These are phyloP conservation scores for Drosophila kepulauana DNA, from an alignment of 1,140 invertebrate species.

Conservation along the genomic window DNA sequence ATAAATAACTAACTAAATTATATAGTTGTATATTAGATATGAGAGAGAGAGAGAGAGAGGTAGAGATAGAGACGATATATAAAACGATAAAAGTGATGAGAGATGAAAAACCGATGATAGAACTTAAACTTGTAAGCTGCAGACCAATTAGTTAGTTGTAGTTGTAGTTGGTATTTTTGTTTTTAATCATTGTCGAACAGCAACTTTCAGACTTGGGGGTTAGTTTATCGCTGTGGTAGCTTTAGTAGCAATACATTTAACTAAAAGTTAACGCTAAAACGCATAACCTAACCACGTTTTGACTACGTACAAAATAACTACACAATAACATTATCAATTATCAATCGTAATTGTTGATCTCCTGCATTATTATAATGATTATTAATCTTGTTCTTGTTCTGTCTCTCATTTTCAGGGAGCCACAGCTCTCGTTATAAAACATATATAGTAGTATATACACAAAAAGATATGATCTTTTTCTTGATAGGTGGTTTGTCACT, in stretches of 20 bases:
- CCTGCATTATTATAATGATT: not conserved
- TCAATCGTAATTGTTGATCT: not conserved
- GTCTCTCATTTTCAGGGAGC: not conserved
- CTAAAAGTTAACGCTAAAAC: conserved; percentile 36
- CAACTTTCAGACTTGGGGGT: conserved; percentile 3
- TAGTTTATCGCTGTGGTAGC: conserved; percentile 32
- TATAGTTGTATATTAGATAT: conserved; percentile 11
- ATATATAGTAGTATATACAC: not conserved
- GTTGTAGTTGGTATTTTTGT: conserved; percentile 8
- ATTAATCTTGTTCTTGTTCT: not conserved
- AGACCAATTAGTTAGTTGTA: conserved; percentile 33
- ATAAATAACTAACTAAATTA: conserved; percentile 59
- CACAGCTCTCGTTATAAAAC: not conserved
- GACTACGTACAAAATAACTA: conserved; percentile 7
- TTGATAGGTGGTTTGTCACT: conserved; percentile 44
- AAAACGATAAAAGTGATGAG: conserved; percentile 38
- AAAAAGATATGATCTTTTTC: conserved; percentile 7
- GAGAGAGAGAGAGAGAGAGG: conserved; percentile 31
- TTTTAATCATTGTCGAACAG: not conserved
- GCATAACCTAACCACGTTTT: conserved; percentile 32
- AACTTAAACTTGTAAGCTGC: conserved; percentile 46
- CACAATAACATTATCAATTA: not conserved
- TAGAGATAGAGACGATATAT: conserved; percentile 23
- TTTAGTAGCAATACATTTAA: conserved; percentile 42
- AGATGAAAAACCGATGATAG: conserved; percentile 31